Conservation (phyloP, 2,113 vertebrate species). For the Carassius auratus region DNA sequence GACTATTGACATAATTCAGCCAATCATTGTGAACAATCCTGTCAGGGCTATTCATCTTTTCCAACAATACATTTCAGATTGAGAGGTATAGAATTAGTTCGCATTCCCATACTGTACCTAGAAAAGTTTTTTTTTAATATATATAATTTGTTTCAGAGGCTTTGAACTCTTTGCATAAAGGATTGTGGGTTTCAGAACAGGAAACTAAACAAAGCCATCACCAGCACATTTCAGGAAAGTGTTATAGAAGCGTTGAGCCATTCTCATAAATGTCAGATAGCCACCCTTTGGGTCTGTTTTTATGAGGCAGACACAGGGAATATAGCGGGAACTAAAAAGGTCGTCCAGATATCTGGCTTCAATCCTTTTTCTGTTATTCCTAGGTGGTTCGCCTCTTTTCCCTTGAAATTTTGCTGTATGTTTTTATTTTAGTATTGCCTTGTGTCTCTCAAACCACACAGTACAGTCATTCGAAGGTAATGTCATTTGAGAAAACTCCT, state of each 20-base stretch:
- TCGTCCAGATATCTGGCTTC: constrained; percentile 6
- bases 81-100: neutral
- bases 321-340: constrained; percentile 38
- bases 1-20: neutral
- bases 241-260: constrained; percentile 7
- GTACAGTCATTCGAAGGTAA: neutral
- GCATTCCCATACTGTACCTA: neutral
- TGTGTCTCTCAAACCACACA: neutral
- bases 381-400: neutral
- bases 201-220: constrained; percentile 24
- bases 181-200: neutral
- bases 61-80: neutral
- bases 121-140: neutral
- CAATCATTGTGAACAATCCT: neutral
- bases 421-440: constrained; percentile 19
- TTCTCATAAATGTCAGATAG: constrained; percentile 42
- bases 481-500: constrained; percentile 4
- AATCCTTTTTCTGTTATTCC: neutral
- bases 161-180: neutral
- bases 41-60: neutral
- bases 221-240: constrained; percentile 9
- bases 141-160: neutral
- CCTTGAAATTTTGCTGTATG: constrained; percentile 1
- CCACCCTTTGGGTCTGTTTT: constrained; percentile 36
- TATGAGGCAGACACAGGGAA: constrained; percentile 29